phyloP scores from a whole-genome alignment of 2,113 vertebrate species.

The Salvelinus sp. region DNA sequence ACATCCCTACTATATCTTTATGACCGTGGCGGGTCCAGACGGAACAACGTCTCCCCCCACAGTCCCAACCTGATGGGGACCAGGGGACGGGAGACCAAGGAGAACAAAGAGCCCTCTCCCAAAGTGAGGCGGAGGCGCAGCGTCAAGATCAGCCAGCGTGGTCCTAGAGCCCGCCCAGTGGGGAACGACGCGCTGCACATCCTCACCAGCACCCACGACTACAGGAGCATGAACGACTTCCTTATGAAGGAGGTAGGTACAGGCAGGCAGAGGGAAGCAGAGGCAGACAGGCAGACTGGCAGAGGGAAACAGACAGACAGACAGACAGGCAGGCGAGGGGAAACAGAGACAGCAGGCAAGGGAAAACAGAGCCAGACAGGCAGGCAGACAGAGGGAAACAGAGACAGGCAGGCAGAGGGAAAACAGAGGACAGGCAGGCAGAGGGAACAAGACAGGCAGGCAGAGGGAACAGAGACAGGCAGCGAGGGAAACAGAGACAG shows the following conservation, averaged over 20 bases:
- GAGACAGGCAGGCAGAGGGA: background rate
- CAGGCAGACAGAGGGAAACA: too few species aligned
- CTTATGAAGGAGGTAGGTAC: slow-evolving; percentile 91
- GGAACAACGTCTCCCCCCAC: slow-evolving; percentile 69
- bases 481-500: too few species aligned
- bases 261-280: background rate
- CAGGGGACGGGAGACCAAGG: slow-evolving; percentile 80
- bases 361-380: too few species aligned
- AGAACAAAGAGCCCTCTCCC: slow-evolving; percentile 95
- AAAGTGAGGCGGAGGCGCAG: slow-evolving; percentile 88
- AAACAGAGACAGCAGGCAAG: too few species aligned
- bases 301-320: too few species aligned
- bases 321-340: too few species aligned
- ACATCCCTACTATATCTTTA: background rate
- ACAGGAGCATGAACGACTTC: slow-evolving; percentile 97
- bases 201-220: slow-evolving; percentile 71
- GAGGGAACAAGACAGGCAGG: background rate
- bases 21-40: slow-evolving; percentile 24
- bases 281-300: background rate
- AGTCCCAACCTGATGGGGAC: slow-evolving; percentile 79
- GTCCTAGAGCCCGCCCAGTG: slow-evolving; percentile 85
- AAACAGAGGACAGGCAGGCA: background rate
- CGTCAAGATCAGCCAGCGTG: slow-evolving; percentile 88
- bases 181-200: slow-evolving; percentile 89
- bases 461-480: too few species aligned